These are phyloP conservation scores for Rhinatrema bivittatum DNA, from an alignment of 2,797 vertebrate species.

Conservation along the genomic window DNA sequence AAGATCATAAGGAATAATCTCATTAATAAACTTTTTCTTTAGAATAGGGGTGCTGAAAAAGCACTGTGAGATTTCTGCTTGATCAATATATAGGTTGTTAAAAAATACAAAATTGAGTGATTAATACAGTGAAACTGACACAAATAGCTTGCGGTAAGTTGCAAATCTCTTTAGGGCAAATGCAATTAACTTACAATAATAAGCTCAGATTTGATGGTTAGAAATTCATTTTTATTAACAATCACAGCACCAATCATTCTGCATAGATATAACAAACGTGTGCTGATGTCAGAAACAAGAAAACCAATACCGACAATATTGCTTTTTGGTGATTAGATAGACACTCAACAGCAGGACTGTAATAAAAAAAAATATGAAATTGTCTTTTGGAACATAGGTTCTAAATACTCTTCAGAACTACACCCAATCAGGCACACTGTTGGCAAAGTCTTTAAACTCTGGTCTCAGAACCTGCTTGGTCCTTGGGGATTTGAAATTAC, in stretches of 20 bases:
- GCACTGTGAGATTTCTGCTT: too few species aligned
- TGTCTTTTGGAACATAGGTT: constrained; percentile 34
- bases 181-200: constrained; percentile 79
- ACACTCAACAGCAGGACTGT: constrained; percentile 29
- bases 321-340: constrained; percentile 21
- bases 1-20: too few species aligned
- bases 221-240: constrained; percentile 72
- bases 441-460: constrained; percentile 39
- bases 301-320: constrained; percentile 17
- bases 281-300: constrained; percentile 32
- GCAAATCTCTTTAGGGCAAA: constrained; percentile 73
- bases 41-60: too few species aligned
- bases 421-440: constrained; percentile 35
- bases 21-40: too few species aligned
- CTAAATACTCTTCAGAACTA: constrained; percentile 42
- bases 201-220: constrained; percentile 70
- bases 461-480: constrained; percentile 48
- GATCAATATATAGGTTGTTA: constrained; percentile 58
- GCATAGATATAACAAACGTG: constrained; percentile 59
- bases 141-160: constrained; percentile 70
- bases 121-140: constrained; percentile 65
- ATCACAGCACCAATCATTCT: constrained; percentile 60
- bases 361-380: constrained; percentile 44
- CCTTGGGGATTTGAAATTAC: constrained; percentile 62
- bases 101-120: constrained; percentile 62